Percentiles rank a stretch among this genome's conserved stretches.
Conservation (phyloP, 2,888 invertebrate genomes). For the Drosophila paracracens region DNA sequence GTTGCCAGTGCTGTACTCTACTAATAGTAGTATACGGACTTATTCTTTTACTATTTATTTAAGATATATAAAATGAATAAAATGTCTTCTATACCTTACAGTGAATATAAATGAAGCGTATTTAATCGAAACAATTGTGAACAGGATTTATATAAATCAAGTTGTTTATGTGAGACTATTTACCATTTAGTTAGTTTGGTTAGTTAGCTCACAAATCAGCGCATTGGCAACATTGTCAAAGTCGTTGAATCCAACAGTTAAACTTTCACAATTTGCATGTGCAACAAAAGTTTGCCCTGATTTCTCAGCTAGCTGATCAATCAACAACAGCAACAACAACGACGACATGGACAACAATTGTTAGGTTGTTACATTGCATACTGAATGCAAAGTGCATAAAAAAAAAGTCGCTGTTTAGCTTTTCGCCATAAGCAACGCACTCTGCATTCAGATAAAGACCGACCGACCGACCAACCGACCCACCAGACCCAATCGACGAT, state of each 20-base stretch:
- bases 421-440: constrained; percentile 66
- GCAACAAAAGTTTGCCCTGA: constrained; percentile 70
- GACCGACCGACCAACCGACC: constrained; percentile 33
- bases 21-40: background rate
- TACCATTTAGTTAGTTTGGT: constrained; percentile 24
- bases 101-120: background rate
- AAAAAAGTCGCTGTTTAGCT: constrained; percentile 43
- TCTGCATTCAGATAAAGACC: constrained; percentile 66
- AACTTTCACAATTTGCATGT: constrained; percentile 72
- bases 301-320: constrained; percentile 64
- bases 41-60: background rate
- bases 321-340: constrained; percentile 39
- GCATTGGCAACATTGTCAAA: constrained; percentile 50
- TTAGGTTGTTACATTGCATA: constrained; percentile 48
- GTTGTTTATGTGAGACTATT: constrained; percentile 28
- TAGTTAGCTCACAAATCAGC: constrained; percentile 55
- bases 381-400: constrained; percentile 29
- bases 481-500: constrained; percentile 21
- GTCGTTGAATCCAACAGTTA: constrained; percentile 33
- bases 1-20: background rate
- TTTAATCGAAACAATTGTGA: constrained; percentile 17
- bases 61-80: background rate
- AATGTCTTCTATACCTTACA: background rate
- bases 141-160: constrained; percentile 72
- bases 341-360: constrained; percentile 35